phyloP scores from a whole-genome alignment of 2,797 vertebrate species.

The Lepidocolaptes lacrymiger region DNA sequence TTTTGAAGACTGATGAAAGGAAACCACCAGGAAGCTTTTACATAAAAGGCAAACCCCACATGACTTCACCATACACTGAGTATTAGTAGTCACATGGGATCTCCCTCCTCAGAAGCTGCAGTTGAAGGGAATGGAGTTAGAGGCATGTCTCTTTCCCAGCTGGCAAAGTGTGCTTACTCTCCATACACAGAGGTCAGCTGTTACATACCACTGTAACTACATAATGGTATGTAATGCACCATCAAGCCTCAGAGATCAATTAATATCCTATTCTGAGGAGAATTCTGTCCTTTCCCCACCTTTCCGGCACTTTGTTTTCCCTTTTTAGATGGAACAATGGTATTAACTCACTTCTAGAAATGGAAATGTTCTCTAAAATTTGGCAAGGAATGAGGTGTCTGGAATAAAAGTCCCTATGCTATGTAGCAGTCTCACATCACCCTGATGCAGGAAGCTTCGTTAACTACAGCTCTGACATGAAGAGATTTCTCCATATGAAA shows the following conservation, averaged over 20 bases:
- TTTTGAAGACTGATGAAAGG: constrained; percentile 27
- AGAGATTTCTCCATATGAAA: neutral
- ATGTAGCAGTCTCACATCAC: neutral
- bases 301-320: neutral
- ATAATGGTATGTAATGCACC: neutral
- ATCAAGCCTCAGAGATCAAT: neutral
- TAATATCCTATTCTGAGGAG: neutral
- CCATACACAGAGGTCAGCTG: neutral
- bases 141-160: neutral
- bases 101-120: neutral
- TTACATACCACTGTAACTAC: neutral
- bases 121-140: neutral
- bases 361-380: neutral
- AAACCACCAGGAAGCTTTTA: neutral
- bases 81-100: neutral
- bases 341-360: neutral
- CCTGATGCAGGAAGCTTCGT: neutral
- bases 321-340: neutral
- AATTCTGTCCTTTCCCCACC: neutral
- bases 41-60: neutral
- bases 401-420: neutral
- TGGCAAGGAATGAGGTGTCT: neutral
- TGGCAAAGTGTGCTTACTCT: neutral
- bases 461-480: neutral
- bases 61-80: neutral